Evolutionary conservation across 2,113 vertebrate species (phyloP).

Genomic region (Bubo bubo): DNA sequence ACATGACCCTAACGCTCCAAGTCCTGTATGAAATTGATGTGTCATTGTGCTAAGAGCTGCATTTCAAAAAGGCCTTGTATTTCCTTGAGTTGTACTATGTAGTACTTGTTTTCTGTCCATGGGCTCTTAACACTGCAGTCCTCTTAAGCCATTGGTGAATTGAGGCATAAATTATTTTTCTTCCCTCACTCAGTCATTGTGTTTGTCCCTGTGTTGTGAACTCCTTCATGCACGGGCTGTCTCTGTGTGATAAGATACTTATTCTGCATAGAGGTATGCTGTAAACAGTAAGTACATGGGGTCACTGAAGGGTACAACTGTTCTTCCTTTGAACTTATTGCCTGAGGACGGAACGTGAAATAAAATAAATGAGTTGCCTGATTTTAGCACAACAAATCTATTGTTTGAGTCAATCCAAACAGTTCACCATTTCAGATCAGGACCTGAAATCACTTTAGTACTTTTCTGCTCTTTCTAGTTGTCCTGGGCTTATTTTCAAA

Average conservation of each 20-base stretch:
- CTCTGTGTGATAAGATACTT: neutral
- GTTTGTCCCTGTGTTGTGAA: accelerated
- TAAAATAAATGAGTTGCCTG: neutral
- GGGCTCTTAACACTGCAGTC: neutral
- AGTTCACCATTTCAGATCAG: neutral
- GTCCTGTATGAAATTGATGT: accelerated
- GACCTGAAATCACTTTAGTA: neutral
- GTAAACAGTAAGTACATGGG: accelerated
- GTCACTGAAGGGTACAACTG: neutral
- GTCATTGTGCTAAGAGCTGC: neutral
- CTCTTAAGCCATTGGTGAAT: neutral
- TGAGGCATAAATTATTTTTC: neutral
- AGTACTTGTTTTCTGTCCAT: neutral
- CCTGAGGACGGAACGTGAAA: neutral
- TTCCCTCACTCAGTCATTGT: neutral
- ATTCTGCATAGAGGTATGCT: neutral
- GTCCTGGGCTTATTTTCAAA: neutral
- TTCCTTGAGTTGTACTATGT: neutral
- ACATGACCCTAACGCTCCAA: neutral
- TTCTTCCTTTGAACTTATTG: neutral
- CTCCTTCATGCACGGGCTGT: accelerated
- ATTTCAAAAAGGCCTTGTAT: neutral
- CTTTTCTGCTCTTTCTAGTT: neutral
- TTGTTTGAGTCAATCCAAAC: neutral
- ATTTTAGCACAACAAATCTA: neutral